Conservation (phyloP, 2,113 vertebrate genomes). For the Zosterops borbonicus region DNA sequence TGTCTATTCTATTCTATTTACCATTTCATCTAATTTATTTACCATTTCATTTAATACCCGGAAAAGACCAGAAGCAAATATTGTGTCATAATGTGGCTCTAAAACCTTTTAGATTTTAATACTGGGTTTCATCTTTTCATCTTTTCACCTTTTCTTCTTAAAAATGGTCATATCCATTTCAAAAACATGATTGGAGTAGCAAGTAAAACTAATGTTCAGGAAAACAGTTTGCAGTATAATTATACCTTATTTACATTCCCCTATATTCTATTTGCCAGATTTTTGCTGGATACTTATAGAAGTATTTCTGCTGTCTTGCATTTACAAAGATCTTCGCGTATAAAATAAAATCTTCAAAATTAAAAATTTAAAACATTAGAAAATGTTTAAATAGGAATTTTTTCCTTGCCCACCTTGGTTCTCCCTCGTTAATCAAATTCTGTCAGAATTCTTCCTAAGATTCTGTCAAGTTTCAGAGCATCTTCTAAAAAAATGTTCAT, state of each 20-base stretch:
- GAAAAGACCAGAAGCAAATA: not conserved
- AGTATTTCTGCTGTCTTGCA: not conserved
- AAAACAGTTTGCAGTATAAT: not conserved
- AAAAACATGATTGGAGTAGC: not conserved
- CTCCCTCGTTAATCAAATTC: rapidly evolving
- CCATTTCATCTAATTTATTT: not conserved
- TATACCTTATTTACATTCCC: not conserved
- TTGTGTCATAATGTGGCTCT: not conserved
- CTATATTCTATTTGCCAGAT: not conserved
- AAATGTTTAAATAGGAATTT: not conserved
- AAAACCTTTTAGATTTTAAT: not conserved
- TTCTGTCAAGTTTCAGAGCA: not conserved
- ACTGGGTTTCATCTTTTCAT: not conserved
- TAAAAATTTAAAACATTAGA: not conserved
- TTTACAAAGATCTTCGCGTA: not conserved
- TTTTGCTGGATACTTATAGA: not conserved
- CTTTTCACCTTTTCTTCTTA: not conserved
- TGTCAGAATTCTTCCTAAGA: not conserved
- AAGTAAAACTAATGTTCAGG: not conserved
- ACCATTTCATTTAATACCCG: not conserved
- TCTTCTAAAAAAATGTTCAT: not conserved
- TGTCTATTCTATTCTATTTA: not conserved
- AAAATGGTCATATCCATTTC: not conserved
- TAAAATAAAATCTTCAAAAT: not conserved
- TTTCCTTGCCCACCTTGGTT: not conserved